Evolutionary conservation across 2,797 vertebrate genomes (phyloP).

Genomic region (Cephalopachus bancanus): DNA sequence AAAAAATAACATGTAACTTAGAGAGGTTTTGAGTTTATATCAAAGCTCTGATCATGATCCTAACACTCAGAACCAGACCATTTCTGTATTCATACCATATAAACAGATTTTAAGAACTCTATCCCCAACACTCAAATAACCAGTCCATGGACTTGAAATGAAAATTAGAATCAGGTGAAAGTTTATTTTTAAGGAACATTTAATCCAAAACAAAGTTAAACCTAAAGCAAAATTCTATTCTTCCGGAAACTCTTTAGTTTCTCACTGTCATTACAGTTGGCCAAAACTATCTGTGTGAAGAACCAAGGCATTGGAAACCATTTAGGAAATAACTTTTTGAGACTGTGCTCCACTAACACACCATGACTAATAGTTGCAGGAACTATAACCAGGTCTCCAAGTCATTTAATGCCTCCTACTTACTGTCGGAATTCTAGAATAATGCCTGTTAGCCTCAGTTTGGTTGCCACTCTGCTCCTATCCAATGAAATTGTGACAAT

Average conservation of each 20-base stretch:
- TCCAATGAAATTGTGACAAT: neutral
- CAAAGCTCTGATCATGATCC: conserved; percentile 28
- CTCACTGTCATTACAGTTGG: conserved; percentile 42
- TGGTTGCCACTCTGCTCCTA: neutral
- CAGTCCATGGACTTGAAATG: conserved; percentile 32
- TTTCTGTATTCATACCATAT: conserved; percentile 47
- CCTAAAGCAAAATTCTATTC: conserved; percentile 49
- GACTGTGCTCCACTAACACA: conserved; percentile 10
- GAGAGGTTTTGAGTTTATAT: conserved; percentile 59
- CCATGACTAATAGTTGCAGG: conserved; percentile 56
- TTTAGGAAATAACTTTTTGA: conserved; percentile 72
- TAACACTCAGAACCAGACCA: conserved; percentile 9
- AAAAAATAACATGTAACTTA: conserved; percentile 50
- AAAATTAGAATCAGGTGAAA: conserved; percentile 64
- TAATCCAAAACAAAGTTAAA: conserved; percentile 61
- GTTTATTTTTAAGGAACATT: conserved; percentile 64
- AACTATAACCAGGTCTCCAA: conserved; percentile 19
- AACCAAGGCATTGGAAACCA: conserved; percentile 60
- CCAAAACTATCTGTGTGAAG: conserved; percentile 23
- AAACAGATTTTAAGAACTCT: conserved; percentile 67
- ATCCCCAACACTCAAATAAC: conserved; percentile 17
- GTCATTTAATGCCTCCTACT: conserved; percentile 38
- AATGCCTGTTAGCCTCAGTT: neutral
- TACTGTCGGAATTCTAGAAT: conserved; percentile 56
- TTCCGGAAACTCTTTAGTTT: conserved; percentile 38